Evolutionary conservation across 2,888 invertebrate species (phyloP), one percentile per base, ranked within the genome.

Genomic region (Lamellibrachia satsuma): DNA sequence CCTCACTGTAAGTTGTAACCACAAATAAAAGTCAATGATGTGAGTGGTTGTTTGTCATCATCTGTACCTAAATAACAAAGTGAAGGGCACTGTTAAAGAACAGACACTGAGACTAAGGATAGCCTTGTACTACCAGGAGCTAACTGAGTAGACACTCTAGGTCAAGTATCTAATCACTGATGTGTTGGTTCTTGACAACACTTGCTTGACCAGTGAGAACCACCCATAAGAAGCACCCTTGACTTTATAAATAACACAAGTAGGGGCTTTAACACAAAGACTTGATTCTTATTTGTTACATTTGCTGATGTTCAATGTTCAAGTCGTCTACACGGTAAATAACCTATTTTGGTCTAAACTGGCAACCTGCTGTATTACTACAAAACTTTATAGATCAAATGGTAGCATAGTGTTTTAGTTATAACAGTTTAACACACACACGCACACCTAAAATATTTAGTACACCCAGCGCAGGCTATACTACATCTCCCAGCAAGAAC

Each of bases 61-160:
- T 11, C 75, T 75, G 15, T 9, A 55, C 55, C 9, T 75, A 15
- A 3, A 75, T 75, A 11, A 75, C 22, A 75, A 22, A 22, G 75
- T 75, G 75, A 75, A 75, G 75, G 75, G 75, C 75, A 22, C 22
- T 39, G 39, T 39, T 39, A 39, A 39, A 75, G 15, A 75, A 1
- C 6, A 22, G 15, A 75, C 22, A 75, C 15, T 22, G 15, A 22
- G 75, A 75, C 75, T 75, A n/a, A 75, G 3, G 22, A 75, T n/a
- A 22, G 75, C 75, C 75, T 15, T 75, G 75, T 75, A 75, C 75
- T 75, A 75, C 75, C 75, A 75, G 75, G 75, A 75, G 75, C 75
- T 22, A 75, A 39, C 15, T 75, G 75, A 75, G 75, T 22, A 6
- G 75, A 75, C 75, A 75, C 75, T 75, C 75, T 22, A 75, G 75